Evolutionary conservation across 2,888 invertebrate species (phyloP).

Genomic region (Monochamus alternatus): DNA sequence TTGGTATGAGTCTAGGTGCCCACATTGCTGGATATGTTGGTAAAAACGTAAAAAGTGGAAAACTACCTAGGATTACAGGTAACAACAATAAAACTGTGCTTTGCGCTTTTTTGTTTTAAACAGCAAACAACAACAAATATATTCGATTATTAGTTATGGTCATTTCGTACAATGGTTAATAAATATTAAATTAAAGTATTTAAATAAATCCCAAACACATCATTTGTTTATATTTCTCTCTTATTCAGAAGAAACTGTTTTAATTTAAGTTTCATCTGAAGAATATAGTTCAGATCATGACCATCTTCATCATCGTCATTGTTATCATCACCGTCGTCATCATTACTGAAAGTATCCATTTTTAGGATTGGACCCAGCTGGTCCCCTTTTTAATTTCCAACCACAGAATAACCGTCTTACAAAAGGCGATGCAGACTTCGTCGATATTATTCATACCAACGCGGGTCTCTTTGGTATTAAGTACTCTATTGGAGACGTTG

Average conservation of each 20-base stretch:
- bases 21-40: conserved; percentile 76
- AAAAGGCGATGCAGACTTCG: conserved; percentile 47
- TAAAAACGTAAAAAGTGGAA: conserved; percentile 59
- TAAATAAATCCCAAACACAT: too few species aligned
- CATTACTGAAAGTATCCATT: neutral
- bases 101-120: too few species aligned
- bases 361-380: conserved; percentile 51
- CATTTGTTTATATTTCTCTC: too few species aligned
- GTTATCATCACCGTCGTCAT: too few species aligned
- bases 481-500: conserved; percentile 39
- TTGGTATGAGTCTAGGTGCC: conserved; percentile 69
- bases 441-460: conserved; percentile 52
- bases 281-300: too few species aligned
- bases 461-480: conserved; percentile 44
- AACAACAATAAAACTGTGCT: neutral
- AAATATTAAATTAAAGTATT: too few species aligned
- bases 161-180: too few species aligned
- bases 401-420: conserved; percentile 41
- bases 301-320: too few species aligned
- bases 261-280: too few species aligned
- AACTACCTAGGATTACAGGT: conserved; percentile 55
- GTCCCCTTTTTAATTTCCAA: conserved; percentile 39
- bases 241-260: too few species aligned
- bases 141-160: too few species aligned
- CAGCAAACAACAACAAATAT: too few species aligned